Percentiles rank a stretch among this genome's conserved stretches.
Evolutionary conservation across 1,140 invertebrate species (phyloP).

Genomic region (Acyrthosiphon pisum): DNA sequence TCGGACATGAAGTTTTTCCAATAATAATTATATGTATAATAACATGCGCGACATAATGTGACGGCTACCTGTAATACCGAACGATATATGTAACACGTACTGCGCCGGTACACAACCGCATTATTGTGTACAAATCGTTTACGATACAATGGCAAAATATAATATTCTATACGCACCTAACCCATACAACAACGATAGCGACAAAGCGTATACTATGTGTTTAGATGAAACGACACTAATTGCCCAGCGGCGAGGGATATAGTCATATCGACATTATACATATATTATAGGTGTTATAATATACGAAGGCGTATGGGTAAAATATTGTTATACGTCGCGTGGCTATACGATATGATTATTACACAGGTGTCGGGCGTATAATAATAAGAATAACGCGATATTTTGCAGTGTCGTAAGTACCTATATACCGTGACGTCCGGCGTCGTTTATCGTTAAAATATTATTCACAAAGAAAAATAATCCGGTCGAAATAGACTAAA

Average conservation of each 20-base stretch:
- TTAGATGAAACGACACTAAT: not conserved
- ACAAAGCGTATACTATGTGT: not conserved
- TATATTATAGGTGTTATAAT: too few species aligned
- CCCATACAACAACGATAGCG: not conserved
- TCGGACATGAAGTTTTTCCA: not conserved
- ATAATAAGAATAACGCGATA: not conserved
- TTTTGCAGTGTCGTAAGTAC: not conserved
- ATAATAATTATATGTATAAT: not conserved
- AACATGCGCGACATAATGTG: not conserved
- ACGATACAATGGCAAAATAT: not conserved
- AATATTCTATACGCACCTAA: too few species aligned
- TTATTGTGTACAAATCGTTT: slow-evolving; percentile 8
- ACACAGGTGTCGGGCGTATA: not conserved
- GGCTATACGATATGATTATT: not conserved
- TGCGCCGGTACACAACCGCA: not conserved
- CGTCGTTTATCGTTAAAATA: not conserved
- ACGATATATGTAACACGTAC: not conserved
- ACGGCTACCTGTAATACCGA: too few species aligned
- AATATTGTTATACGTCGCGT: too few species aligned
- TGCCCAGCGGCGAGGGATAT: not conserved
- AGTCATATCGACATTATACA: too few species aligned
- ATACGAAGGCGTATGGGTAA: too few species aligned
- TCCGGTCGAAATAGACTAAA: not conserved
- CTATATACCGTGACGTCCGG: not conserved
- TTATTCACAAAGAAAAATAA: not conserved